phyloP scores from a whole-genome alignment of 2,888 invertebrate species.

The Himalopsyche kuldschensis region DNA sequence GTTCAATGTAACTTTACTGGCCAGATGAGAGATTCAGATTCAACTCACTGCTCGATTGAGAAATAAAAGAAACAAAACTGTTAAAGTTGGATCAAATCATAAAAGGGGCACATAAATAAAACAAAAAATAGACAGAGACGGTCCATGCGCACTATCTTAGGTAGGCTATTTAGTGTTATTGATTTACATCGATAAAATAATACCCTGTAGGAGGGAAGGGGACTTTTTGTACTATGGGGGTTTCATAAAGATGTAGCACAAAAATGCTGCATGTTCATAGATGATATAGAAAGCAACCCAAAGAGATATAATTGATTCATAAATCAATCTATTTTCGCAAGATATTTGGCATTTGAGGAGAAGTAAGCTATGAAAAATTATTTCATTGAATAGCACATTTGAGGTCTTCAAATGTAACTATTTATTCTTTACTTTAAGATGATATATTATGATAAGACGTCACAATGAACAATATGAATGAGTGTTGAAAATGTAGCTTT shows the following conservation, averaged over 20 bases:
- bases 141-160: constrained; percentile 7
- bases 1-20: constrained; percentile 16
- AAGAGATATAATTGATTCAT: neutral
- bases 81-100: neutral
- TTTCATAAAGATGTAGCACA: neutral
- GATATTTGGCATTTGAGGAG: neutral
- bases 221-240: neutral
- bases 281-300: neutral
- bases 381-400: neutral
- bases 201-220: neutral
- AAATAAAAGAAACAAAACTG: constrained; percentile 15
- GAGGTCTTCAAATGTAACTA: neutral
- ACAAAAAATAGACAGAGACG: constrained; percentile 6
- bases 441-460: neutral
- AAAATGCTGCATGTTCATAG: neutral
- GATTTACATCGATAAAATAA: neutral
- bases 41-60: neutral
- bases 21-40: neutral
- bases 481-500: neutral
- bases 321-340: neutral
- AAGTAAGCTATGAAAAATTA: neutral
- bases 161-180: neutral
- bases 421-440: neutral
- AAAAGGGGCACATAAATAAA: neutral
- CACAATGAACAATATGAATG: neutral